Evolutionary conservation across 2,113 vertebrate species (phyloP).

Genomic region (Varanus komodoensis): DNA sequence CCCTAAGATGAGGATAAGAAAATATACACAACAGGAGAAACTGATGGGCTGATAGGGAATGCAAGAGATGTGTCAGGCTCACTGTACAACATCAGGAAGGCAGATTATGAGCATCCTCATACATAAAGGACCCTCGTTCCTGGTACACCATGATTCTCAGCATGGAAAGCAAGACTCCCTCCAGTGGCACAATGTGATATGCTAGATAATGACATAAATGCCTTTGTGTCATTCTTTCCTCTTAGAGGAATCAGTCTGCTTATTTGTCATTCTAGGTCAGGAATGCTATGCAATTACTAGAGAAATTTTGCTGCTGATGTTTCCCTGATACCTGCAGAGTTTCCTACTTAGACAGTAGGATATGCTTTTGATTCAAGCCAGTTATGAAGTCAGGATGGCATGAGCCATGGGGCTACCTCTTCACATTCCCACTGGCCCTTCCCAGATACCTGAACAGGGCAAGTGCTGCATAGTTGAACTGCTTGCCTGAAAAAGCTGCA

Average conservation of each 20-base stretch:
- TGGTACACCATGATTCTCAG: neutral
- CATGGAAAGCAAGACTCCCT: neutral
- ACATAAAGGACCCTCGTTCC: neutral
- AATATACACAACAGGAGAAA: constrained; percentile 45
- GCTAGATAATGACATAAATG: neutral
- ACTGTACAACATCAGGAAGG: neutral
- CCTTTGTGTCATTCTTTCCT: neutral
- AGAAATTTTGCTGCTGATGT: neutral
- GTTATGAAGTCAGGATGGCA: neutral
- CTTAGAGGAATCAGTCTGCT: neutral
- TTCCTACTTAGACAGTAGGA: neutral
- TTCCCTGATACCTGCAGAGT: neutral
- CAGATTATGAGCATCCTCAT: neutral
- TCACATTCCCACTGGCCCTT: neutral
- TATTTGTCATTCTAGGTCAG: neutral
- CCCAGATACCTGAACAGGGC: too few species aligned
- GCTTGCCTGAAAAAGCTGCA: too few species aligned
- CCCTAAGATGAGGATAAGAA: constrained; percentile 38
- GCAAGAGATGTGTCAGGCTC: constrained; percentile 32
- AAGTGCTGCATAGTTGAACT: too few species aligned
- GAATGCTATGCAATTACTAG: neutral
- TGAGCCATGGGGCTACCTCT: neutral
- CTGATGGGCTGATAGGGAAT: constrained; percentile 19
- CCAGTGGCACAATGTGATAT: neutral
- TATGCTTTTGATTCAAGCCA: neutral